Conservation (phyloP, 2,888 invertebrate genomes). For the Mamestra brassicae region DNA sequence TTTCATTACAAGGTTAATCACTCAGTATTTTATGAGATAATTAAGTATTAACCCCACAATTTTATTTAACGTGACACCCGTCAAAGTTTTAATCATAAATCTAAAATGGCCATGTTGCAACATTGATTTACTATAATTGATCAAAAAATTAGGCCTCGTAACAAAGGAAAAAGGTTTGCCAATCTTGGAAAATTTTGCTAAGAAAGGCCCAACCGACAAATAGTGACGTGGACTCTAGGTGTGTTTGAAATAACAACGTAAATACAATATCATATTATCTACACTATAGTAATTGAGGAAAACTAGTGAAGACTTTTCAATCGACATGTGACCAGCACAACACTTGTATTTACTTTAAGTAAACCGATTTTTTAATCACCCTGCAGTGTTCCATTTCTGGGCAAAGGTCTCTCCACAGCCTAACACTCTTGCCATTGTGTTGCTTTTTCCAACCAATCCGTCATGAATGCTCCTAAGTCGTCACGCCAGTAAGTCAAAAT, state of each 20-base stretch:
- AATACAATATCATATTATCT: not conserved
- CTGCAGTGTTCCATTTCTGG: too few species aligned
- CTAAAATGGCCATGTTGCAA: not conserved
- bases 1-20: conserved; percentile 18
- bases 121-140: not conserved
- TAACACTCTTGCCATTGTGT: not conserved
- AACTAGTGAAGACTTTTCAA: conserved; percentile 8
- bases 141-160: not conserved
- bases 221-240: not conserved
- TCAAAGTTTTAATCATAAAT: conserved; percentile 30
- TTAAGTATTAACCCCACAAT: conserved; percentile 21
- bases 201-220: not conserved
- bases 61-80: not conserved
- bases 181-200: not conserved
- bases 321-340: not conserved
- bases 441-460: too few species aligned
- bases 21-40: conserved; percentile 38
- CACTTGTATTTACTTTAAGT: not conserved
- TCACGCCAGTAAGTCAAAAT: not conserved
- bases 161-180: not conserved
- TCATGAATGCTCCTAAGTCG: too few species aligned
- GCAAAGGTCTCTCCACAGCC: too few species aligned
- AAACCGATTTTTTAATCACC: too few species aligned
- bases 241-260: conserved; percentile 16
- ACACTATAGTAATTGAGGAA: conserved; percentile 21